A percentile compares a stretch with the other conserved stretches of the same genome.
These are phyloP conservation scores for Colletes collaris DNA, from an alignment of 2,888 invertebrate genomes.

Conservation along the genomic window DNA sequence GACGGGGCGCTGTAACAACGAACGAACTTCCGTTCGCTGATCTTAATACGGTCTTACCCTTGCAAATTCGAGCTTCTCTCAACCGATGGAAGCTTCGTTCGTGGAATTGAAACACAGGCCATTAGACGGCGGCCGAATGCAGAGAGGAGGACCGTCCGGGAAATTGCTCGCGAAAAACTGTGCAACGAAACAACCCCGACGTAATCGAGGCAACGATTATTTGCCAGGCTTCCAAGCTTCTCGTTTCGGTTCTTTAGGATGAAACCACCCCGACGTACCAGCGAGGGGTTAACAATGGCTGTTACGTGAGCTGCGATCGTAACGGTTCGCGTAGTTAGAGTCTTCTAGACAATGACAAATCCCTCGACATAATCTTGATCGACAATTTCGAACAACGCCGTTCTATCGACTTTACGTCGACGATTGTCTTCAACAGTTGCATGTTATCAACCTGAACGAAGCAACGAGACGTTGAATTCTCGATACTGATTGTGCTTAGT, in stretches of 20 bases:
- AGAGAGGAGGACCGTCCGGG: background rate
- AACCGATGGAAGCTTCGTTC: background rate
- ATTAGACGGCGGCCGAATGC: constrained; percentile 24
- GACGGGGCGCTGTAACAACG: constrained; percentile 3
- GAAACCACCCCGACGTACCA: background rate
- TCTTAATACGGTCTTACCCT: constrained; percentile 27
- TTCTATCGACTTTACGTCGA: background rate
- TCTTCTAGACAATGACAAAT: constrained; percentile 30
- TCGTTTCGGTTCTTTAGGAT: background rate
- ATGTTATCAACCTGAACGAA: background rate
- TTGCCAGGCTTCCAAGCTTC: background rate
- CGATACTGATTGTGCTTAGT: constrained; percentile 8
- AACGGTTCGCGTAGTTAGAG: constrained; percentile 26
- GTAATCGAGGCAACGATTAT: constrained; percentile 17
- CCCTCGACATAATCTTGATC: constrained; percentile 13
- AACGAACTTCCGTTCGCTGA: constrained; percentile 6
- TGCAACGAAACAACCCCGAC: constrained; percentile 1
- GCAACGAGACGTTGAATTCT: background rate
- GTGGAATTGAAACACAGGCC: constrained; percentile 6
- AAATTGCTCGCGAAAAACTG: constrained; percentile 23
- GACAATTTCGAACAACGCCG: constrained; percentile 18
- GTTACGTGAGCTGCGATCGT: constrained; percentile 33
- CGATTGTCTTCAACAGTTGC: background rate
- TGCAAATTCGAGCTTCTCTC: constrained; percentile 31
- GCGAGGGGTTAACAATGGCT: constrained; percentile 22